These are phyloP conservation scores for Limanda limanda DNA, from an alignment of 2,113 vertebrate genomes.

Conservation along the genomic window DNA sequence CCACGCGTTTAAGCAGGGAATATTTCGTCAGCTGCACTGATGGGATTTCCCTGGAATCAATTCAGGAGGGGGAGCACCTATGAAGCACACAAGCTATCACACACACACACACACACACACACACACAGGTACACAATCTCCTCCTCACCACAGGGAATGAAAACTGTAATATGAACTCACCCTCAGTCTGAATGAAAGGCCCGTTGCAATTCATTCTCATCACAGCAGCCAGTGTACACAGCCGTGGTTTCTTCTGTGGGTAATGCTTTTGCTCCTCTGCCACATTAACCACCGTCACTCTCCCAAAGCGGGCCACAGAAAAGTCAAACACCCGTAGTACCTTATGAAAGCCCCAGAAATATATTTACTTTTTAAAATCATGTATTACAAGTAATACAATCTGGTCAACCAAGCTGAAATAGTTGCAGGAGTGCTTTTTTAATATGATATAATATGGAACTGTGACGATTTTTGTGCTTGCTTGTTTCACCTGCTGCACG, in stretches of 20 bases:
- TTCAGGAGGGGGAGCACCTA: conserved; percentile 50
- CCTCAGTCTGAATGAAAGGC: conserved; percentile 61
- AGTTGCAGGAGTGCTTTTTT: conserved; percentile 5
- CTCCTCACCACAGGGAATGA: conserved; percentile 48
- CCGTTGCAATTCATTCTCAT: conserved; percentile 66
- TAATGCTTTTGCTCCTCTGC: conserved; percentile 23
- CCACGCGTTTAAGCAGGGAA: conserved; percentile 25
- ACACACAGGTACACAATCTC: conserved; percentile 12
- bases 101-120: background rate
- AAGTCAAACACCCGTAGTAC: conserved; percentile 1
- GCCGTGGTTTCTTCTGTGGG: conserved; percentile 37
- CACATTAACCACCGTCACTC: conserved; percentile 29
- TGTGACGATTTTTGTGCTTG: conserved; percentile 1
- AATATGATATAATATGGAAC: conserved; percentile 22
- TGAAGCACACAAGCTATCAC: conserved; percentile 38
- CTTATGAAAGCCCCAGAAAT: background rate
- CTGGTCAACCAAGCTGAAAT: background rate
- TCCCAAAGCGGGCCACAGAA: background rate
- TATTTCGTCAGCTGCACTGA: conserved; percentile 52
- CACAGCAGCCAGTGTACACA: conserved; percentile 44
- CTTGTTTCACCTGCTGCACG: conserved; percentile 48
- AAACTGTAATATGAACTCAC: conserved; percentile 58
- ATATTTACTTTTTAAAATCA: conserved; percentile 4
- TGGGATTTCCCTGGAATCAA: conserved; percentile 73
- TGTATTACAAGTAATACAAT: background rate